A percentile compares a stretch with the other conserved stretches of the same genome.
Evolutionary conservation across 1,140 invertebrate species (phyloP).

Genomic region (Eueides isabella): DNA sequence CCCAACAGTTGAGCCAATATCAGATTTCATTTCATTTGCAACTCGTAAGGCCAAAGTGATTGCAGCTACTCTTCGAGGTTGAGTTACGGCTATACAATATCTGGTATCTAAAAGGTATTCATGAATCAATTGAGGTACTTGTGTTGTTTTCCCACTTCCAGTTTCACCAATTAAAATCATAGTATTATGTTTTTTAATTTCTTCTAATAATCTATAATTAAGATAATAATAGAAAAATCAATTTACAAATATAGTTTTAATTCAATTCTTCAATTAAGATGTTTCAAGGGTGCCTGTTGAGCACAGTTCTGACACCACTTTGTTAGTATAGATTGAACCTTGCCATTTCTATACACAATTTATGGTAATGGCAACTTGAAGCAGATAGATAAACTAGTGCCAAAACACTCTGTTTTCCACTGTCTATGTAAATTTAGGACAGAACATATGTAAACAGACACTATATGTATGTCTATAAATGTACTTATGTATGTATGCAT

Average conservation of each 20-base stretch:
- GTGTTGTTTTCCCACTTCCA: constrained; percentile 98
- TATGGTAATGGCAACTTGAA: too few relatives aligned
- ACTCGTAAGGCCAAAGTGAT: constrained; percentile 94
- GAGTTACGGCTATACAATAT: constrained; percentile 92
- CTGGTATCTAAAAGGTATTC: constrained; percentile 92
- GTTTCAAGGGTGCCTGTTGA: too few relatives aligned
- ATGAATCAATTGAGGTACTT: constrained; percentile 96
- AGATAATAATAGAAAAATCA: constrained; percentile 1
- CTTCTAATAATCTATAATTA: constrained; percentile 69
- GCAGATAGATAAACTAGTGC: too few relatives aligned
- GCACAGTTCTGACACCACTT: too few relatives aligned
- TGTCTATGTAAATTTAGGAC: too few relatives aligned
- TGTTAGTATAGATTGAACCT: too few relatives aligned
- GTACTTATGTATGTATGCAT: too few relatives aligned
- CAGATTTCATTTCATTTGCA: constrained; percentile 90
- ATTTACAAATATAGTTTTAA: constrained; percentile 16
- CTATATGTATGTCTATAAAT: too few relatives aligned
- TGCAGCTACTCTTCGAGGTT: constrained; percentile 95
- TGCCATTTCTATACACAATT: too few relatives aligned
- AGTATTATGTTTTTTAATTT: constrained; percentile 73
- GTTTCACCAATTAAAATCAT: constrained; percentile 99
- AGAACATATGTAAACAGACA: too few relatives aligned
- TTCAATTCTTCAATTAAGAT: too few relatives aligned
- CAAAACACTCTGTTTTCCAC: too few relatives aligned
- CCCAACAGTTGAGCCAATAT: constrained; percentile 91